phyloP scores from a whole-genome alignment of 2,888 invertebrate genomes.

The Anoplius nigerrimus region DNA sequence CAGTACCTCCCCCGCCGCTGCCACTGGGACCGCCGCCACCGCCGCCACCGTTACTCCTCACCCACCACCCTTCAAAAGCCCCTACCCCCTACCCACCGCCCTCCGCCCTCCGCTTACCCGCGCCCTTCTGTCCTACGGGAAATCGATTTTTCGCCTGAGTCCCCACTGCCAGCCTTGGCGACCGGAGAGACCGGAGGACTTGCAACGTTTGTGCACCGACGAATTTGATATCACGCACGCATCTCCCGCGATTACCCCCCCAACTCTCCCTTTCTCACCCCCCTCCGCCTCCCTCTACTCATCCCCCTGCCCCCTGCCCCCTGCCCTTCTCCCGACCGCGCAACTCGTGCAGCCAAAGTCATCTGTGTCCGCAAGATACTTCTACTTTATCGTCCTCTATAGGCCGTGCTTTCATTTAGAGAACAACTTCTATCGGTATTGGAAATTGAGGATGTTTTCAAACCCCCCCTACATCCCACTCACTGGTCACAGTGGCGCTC shows the following conservation, averaged over 20 bases:
- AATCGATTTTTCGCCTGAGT: slow-evolving; percentile 70
- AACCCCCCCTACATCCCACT: too few relatives aligned
- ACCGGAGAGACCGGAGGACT: slow-evolving; percentile 27
- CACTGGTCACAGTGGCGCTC: too few relatives aligned
- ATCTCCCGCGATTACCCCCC: slow-evolving; percentile 34
- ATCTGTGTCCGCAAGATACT: too few relatives aligned
- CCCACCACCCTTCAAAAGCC: slow-evolving; percentile 20
- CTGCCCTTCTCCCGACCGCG: not conserved
- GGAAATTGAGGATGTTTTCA: too few relatives aligned
- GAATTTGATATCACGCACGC: slow-evolving; percentile 50
- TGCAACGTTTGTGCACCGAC: slow-evolving; percentile 50
- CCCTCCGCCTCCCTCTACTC: not conserved
- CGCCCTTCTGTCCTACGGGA: slow-evolving; percentile 64
- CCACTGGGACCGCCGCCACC: too few relatives aligned
- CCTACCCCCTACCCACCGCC: slow-evolving; percentile 44
- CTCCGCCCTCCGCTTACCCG: slow-evolving; percentile 27
- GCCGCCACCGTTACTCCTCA: slow-evolving; percentile 34
- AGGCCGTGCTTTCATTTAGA: too few relatives aligned
- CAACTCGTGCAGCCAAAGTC: not conserved
- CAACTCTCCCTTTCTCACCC: not conserved
- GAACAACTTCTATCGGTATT: too few relatives aligned
- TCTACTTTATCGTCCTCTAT: too few relatives aligned
- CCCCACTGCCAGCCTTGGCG: slow-evolving; percentile 52
- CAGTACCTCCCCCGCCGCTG: slow-evolving; percentile 52
- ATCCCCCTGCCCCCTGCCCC: slow-evolving; percentile 3